phyloP scores from a whole-genome alignment of 2,797 vertebrate genomes.

The Cossypha heuglini region DNA sequence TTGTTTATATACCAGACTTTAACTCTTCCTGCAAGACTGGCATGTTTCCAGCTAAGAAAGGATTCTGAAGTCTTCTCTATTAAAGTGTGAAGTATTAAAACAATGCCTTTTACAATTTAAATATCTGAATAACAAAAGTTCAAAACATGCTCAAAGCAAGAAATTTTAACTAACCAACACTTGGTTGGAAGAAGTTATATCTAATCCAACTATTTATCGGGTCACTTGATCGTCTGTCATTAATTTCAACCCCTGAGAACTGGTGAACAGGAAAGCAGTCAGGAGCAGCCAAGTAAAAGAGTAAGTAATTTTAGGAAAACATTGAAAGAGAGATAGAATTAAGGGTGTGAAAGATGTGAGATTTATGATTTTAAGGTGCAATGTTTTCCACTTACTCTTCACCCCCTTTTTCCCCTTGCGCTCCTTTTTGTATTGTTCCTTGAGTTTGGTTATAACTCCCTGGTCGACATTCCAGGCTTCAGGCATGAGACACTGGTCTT shows the following conservation, averaged over 20 bases:
- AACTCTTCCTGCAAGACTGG: slow-evolving; percentile 21
- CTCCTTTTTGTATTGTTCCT: slow-evolving; percentile 99
- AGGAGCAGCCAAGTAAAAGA: slow-evolving; percentile 83
- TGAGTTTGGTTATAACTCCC: slow-evolving; percentile 99
- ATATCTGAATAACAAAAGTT: background rate
- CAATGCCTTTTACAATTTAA: slow-evolving; percentile 19
- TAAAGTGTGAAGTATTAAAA: slow-evolving; percentile 10
- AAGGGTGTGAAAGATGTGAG: slow-evolving; percentile 74
- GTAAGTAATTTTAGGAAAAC: slow-evolving; percentile 84
- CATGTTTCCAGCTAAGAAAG: slow-evolving; percentile 41
- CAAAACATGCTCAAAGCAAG: background rate
- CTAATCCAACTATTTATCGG: slow-evolving; percentile 44
- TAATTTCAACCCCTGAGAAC: slow-evolving; percentile 80
- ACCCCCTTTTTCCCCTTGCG: slow-evolving; percentile 99
- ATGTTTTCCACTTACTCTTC: slow-evolving; percentile 98
- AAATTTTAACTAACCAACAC: slow-evolving; percentile 30
- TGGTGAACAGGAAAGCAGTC: slow-evolving; percentile 74
- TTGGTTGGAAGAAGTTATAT: background rate
- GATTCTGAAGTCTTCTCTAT: slow-evolving; percentile 17
- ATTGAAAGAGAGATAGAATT: slow-evolving; percentile 78
- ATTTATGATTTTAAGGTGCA: slow-evolving; percentile 79
- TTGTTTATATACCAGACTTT: slow-evolving; percentile 22
- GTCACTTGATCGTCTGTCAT: slow-evolving; percentile 42
- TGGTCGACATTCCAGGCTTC: slow-evolving; percentile 99
- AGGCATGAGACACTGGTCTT: slow-evolving; percentile 93